Conservation (phyloP, 1,140 invertebrate species). For the Hyphantria cunea region DNA sequence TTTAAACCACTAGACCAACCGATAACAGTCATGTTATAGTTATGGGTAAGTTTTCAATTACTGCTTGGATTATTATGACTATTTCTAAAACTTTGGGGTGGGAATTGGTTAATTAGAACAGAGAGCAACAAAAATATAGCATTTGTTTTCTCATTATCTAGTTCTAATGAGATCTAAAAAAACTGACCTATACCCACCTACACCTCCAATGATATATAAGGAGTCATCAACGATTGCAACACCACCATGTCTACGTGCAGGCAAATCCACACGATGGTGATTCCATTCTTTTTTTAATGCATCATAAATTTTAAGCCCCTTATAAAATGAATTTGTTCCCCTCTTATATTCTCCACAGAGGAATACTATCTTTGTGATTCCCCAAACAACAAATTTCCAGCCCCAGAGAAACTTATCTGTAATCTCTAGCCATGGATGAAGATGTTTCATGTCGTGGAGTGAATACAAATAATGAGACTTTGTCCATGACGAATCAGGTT, state of each 20-base stretch:
- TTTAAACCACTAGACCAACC: no score
- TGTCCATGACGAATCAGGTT: conserved; percentile 42
- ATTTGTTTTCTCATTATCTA: no score
- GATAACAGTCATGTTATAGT: no score
- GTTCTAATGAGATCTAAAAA: no score
- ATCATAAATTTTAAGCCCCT: conserved; percentile 67
- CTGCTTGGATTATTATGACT: no score
- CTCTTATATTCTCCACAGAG: conserved; percentile 64
- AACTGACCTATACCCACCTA: conserved; percentile 70
- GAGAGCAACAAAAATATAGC: no score
- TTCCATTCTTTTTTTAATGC: conserved; percentile 60
- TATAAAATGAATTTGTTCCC: conserved; percentile 62
- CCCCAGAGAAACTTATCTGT: conserved; percentile 69
- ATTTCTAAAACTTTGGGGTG: no score
- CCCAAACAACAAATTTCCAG: conserved; percentile 61
- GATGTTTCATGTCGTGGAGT: conserved; percentile 46
- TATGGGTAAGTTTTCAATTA: no score
- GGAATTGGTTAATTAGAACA: no score
- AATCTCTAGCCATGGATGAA: conserved; percentile 61
- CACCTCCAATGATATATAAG: conserved; percentile 65
- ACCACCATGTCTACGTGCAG: conserved; percentile 58
- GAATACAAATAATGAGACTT: conserved; percentile 58
- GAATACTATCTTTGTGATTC: conserved; percentile 55
- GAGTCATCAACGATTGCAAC: conserved; percentile 54
- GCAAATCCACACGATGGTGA: conserved; percentile 58